Evolutionary conservation across 2,888 invertebrate genomes (phyloP).

Genomic region (Phytoseiulus persimilis): DNA sequence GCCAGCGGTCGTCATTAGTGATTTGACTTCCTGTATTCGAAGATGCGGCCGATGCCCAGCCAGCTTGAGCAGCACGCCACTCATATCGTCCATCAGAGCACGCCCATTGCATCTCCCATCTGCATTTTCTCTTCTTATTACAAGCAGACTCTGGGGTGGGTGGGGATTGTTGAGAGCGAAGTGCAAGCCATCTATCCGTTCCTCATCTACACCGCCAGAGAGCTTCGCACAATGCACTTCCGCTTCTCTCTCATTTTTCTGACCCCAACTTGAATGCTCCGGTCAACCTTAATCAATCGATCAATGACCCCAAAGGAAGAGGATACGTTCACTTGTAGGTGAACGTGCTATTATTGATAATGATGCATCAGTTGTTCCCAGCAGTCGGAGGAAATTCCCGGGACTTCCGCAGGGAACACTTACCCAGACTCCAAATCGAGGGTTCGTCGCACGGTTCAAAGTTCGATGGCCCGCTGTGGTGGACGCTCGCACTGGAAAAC

Average conservation of each 20-base stretch:
- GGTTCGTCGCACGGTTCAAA: too few species aligned
- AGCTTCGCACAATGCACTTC: background rate
- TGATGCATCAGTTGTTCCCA: too few species aligned
- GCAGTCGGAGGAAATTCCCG: too few species aligned
- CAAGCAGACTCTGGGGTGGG: background rate
- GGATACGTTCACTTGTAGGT: too few species aligned
- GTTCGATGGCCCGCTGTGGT: too few species aligned
- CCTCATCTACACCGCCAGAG: background rate
- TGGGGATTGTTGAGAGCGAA: background rate
- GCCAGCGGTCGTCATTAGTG: background rate
- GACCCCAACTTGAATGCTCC: background rate
- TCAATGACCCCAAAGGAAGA: background rate
- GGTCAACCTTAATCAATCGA: background rate
- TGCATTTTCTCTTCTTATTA: conserved; percentile 5
- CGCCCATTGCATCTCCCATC: background rate
- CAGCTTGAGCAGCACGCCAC: background rate
- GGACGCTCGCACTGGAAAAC: too few species aligned
- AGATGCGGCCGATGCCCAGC: background rate
- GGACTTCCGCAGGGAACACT: too few species aligned
- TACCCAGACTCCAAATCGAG: too few species aligned
- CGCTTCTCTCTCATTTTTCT: background rate
- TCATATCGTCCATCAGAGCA: conserved; percentile 5
- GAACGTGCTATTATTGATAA: too few species aligned
- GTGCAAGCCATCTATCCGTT: background rate
- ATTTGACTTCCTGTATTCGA: conserved; percentile 5